phyloP scores from a whole-genome alignment of 2,797 vertebrate species.

The Melanotaenia boesemani region DNA sequence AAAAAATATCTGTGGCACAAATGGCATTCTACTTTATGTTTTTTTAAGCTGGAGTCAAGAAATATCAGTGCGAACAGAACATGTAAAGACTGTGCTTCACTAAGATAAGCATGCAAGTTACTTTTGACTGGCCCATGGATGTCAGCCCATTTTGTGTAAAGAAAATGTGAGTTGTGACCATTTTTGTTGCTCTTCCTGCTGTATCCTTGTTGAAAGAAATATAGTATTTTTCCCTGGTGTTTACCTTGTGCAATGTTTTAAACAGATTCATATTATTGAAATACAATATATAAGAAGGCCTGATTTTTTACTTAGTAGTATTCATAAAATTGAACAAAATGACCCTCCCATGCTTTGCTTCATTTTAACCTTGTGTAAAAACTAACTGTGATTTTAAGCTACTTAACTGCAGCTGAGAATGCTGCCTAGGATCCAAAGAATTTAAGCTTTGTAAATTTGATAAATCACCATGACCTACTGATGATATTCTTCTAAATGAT shows the following conservation, averaged over 20 bases:
- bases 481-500: not conserved
- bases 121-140: too few relatives aligned
- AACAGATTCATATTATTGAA: not conserved
- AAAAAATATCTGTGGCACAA: not conserved
- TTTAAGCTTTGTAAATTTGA: not conserved
- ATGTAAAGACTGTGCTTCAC: not conserved
- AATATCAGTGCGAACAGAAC: not conserved
- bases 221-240: not conserved
- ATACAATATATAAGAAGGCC: not conserved
- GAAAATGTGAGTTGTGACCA: too few relatives aligned
- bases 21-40: not conserved
- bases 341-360: not conserved
- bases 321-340: not conserved
- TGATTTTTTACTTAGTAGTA: not conserved
- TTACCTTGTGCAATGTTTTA: not conserved
- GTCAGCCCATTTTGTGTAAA: too few relatives aligned
- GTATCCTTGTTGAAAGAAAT: not conserved
- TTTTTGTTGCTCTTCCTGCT: too few relatives aligned
- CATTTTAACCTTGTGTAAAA: not conserved
- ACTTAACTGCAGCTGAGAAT: not conserved
- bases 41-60: slow-evolving; percentile 14
- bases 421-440: not conserved
- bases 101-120: too few relatives aligned
- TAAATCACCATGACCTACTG: not conserved
- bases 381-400: not conserved